Conservation (phyloP, 2,113 vertebrate genomes). For the Limanda limanda region DNA sequence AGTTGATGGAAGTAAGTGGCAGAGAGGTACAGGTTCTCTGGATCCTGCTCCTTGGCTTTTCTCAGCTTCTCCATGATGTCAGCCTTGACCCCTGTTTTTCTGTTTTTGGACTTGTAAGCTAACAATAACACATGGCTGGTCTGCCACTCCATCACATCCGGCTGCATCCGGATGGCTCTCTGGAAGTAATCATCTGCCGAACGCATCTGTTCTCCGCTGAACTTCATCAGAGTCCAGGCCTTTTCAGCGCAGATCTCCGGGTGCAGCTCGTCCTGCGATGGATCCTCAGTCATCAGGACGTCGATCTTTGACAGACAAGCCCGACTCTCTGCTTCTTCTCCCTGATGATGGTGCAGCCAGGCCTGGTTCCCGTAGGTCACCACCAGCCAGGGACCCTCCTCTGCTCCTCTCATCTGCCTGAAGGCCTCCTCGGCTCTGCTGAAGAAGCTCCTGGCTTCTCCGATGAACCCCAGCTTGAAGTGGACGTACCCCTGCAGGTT, state of each 20-base stretch:
- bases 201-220: not conserved
- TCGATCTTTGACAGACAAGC: conserved; percentile 52
- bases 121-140: conserved; percentile 29
- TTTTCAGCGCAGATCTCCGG: conserved; percentile 65
- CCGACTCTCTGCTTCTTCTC: conserved; percentile 28
- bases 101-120: not conserved
- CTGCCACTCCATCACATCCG: conserved; percentile 58
- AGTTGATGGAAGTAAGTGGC: not conserved
- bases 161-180: conserved; percentile 63
- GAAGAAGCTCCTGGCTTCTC: conserved; percentile 39
- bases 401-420: not conserved
- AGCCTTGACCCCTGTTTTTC: not conserved
- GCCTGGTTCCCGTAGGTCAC: conserved; percentile 67
- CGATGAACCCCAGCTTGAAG: not conserved
- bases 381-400: conserved; percentile 64
- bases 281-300: conserved; percentile 33
- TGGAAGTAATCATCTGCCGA: conserved; percentile 51
- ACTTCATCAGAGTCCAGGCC: conserved; percentile 69
- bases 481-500: conserved; percentile 59
- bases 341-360: conserved; percentile 63
- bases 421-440: conserved; percentile 46
- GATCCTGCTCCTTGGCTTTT: conserved; percentile 45
- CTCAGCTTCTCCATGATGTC: conserved; percentile 34
- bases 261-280: conserved; percentile 42
- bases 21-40: conserved; percentile 52